phyloP scores from a whole-genome alignment of 2,888 invertebrate species.

The Stenurella melanura region DNA sequence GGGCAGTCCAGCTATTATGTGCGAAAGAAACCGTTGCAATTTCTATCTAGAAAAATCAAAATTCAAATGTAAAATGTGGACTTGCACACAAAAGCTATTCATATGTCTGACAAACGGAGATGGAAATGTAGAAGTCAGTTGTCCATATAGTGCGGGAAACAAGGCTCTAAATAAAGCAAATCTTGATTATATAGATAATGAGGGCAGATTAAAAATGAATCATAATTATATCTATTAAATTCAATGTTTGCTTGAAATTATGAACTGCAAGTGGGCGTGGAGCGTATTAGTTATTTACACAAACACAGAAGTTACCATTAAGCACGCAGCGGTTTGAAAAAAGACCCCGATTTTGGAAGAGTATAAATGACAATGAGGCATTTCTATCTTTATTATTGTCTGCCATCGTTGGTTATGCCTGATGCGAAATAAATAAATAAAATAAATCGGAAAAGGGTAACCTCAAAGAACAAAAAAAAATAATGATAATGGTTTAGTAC shows the following conservation, averaged over 20 bases:
- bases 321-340: not conserved
- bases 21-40: not conserved
- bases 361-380: not conserved
- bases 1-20: not conserved
- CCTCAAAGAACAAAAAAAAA: not conserved
- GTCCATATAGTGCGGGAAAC: not conserved
- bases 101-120: not conserved
- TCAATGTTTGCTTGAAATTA: constrained; percentile 13
- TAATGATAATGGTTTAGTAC: constrained; percentile 7
- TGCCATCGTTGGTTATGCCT: not conserved
- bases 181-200: constrained; percentile 1
- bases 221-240: constrained; percentile 22
- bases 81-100: not conserved
- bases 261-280: constrained; percentile 9
- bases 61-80: not conserved
- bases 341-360: not conserved
- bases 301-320: not conserved
- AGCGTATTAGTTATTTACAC: not conserved
- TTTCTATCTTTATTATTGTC: not conserved
- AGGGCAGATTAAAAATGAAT: constrained; percentile 12
- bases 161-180: too few relatives aligned
- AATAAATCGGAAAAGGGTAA: not conserved
- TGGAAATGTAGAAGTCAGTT: constrained; percentile 9
- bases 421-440: not conserved
- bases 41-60: not conserved